These are phyloP conservation scores for Strix aluco DNA, from an alignment of 2,113 vertebrate genomes.

Conservation along the genomic window DNA sequence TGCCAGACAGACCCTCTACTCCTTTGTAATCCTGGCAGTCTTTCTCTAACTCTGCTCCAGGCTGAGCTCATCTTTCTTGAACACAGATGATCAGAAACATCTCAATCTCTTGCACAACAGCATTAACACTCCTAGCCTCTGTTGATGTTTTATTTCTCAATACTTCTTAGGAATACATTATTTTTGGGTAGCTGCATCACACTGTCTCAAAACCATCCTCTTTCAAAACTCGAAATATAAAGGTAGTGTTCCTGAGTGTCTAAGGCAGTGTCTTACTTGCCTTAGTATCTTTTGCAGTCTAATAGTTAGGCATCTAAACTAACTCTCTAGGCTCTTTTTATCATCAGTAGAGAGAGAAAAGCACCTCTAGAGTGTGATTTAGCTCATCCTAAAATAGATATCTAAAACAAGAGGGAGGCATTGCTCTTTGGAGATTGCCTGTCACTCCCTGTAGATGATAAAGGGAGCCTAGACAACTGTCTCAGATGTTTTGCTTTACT, in stretches of 20 bases:
- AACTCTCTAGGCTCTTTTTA: neutral
- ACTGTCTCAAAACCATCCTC: neutral
- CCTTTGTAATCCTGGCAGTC: neutral
- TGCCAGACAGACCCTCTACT: neutral
- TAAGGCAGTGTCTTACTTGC: neutral
- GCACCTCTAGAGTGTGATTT: neutral
- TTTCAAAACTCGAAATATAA: neutral
- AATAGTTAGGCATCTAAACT: neutral
- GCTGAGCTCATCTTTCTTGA: neutral
- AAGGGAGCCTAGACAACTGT: neutral
- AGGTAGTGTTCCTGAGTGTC: neutral
- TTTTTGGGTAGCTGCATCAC: neutral
- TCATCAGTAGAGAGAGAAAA: neutral
- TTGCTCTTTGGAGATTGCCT: neutral
- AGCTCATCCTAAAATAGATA: conserved; percentile 11
- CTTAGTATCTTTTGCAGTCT: neutral
- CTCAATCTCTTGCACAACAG: neutral
- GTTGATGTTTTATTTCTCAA: neutral
- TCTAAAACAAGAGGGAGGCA: neutral
- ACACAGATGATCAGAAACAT: neutral
- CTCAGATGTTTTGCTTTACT: neutral
- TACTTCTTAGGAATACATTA: neutral
- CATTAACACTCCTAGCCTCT: neutral
- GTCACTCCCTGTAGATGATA: neutral
- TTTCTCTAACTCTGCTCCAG: neutral